phyloP scores from a whole-genome alignment of 2,888 invertebrate genomes.

The Trichacis sp. region DNA sequence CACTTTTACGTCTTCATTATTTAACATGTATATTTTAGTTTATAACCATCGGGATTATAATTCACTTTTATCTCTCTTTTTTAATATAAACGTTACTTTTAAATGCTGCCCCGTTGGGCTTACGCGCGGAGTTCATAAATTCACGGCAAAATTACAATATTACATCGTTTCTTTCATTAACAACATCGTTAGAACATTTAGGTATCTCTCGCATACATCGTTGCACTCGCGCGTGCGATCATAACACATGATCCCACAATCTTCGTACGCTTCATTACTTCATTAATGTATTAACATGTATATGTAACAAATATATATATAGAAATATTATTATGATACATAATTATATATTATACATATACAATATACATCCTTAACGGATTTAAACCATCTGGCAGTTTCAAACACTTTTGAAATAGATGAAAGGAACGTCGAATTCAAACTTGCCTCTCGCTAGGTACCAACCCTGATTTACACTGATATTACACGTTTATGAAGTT shows the following conservation, averaged over 20 bases:
- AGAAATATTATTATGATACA: constrained; percentile 36
- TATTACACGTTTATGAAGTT: constrained; percentile 20
- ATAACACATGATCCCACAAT: constrained; percentile 23
- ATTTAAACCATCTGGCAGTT: constrained; percentile 12
- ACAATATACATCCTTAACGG: constrained; percentile 21
- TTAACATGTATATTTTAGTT: constrained; percentile 31
- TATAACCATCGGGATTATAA: constrained; percentile 35
- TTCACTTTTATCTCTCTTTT: constrained; percentile 36
- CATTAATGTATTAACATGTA: constrained; percentile 30
- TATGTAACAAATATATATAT: constrained; percentile 27
- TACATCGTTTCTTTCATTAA: constrained; percentile 42
- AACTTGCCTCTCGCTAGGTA: background rate
- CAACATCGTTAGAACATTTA: constrained; percentile 43
- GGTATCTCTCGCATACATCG: constrained; percentile 29
- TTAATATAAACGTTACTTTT: constrained; percentile 53
- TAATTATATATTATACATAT: constrained; percentile 27
- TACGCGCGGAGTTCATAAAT: constrained; percentile 55
- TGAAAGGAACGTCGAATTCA: constrained; percentile 2
- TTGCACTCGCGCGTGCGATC: constrained; percentile 30
- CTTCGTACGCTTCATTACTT: constrained; percentile 20
- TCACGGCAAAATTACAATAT: constrained; percentile 37
- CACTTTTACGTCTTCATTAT: constrained; percentile 39
- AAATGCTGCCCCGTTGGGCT: constrained; percentile 49
- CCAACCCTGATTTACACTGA: constrained; percentile 7
- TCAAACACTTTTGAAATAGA: constrained; percentile 1